A percentile compares a stretch with the other conserved stretches of the same genome.
These are phyloP conservation scores for Erebia aethiops DNA, from an alignment of 2,888 invertebrate genomes.

Conservation along the genomic window DNA sequence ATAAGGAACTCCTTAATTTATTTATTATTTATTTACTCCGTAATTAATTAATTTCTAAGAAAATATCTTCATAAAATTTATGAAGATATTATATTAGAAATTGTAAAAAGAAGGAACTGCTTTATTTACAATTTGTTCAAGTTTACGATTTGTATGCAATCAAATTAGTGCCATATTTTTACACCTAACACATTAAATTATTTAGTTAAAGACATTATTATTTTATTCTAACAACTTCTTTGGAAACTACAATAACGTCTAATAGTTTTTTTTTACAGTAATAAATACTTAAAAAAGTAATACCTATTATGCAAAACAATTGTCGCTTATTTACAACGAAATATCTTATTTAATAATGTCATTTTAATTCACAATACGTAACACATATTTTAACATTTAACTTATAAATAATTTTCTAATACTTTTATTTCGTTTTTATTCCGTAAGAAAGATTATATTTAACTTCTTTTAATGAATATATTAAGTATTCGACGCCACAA, in stretches of 20 bases:
- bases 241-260: slow-evolving; percentile 19
- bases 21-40: too few relatives aligned
- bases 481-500: slow-evolving; percentile 16
- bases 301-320: slow-evolving; percentile 13
- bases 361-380: slow-evolving; percentile 4
- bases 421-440: too few relatives aligned
- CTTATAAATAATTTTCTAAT: not conserved
- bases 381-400: not conserved
- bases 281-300: slow-evolving; percentile 22
- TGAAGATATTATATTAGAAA: too few relatives aligned
- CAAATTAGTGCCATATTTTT: slow-evolving; percentile 1
- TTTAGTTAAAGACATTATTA: not conserved
- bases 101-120: too few relatives aligned
- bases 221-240: slow-evolving; percentile 15
- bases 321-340: slow-evolving; percentile 8
- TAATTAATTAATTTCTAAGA: too few relatives aligned
- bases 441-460: not conserved
- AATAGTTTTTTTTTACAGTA: slow-evolving; percentile 1
- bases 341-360: not conserved
- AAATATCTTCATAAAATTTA: too few relatives aligned
- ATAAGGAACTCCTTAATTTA: too few relatives aligned
- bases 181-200: not conserved
- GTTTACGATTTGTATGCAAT: not conserved
- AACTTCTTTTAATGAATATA: not conserved
- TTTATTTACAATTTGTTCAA: too few relatives aligned